Conservation (phyloP, 1,140 invertebrate genomes). For the Drosophila equinoxialis region DNA sequence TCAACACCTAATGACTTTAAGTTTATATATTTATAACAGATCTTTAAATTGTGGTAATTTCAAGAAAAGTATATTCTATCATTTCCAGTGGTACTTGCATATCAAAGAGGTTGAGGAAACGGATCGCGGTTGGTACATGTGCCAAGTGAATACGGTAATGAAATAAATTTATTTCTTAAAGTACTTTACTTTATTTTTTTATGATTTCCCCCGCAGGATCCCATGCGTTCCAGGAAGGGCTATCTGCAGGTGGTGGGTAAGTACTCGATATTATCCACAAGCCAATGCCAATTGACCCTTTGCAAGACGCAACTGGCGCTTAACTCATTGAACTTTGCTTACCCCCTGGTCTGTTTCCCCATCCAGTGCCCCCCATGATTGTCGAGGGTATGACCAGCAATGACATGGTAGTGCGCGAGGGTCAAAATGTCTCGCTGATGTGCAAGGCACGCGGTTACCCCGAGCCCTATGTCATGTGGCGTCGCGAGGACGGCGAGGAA, state of each 20-base stretch:
- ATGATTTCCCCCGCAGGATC: constrained; percentile 84
- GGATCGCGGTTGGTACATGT: constrained; percentile 89
- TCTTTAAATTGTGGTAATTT: neutral
- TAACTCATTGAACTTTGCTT: constrained; percentile 35
- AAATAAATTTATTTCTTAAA: constrained; percentile 6
- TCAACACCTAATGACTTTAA: too few species aligned
- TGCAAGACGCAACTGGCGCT: neutral
- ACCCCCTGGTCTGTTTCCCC: neutral
- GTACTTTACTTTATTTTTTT: neutral
- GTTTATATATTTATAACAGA: too few species aligned
- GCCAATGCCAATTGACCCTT: constrained; percentile 29
- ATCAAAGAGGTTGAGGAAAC: constrained; percentile 91
- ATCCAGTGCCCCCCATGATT: constrained; percentile 92
- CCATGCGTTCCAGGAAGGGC: constrained; percentile 92
- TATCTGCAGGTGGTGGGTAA: constrained; percentile 95
- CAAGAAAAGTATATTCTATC: neutral
- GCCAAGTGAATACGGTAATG: constrained; percentile 83
- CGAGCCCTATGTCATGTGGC: constrained; percentile 95
- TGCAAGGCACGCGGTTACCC: constrained; percentile 95
- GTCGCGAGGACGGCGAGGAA: constrained; percentile 93
- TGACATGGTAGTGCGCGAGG: constrained; percentile 95
- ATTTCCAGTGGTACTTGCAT: constrained; percentile 89
- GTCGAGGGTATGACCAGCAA: constrained; percentile 93
- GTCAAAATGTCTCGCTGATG: constrained; percentile 92
- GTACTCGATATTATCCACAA: constrained; percentile 63